Evolutionary conservation across 1,140 invertebrate genomes (phyloP).

Genomic region (Lucilia cuprina): DNA sequence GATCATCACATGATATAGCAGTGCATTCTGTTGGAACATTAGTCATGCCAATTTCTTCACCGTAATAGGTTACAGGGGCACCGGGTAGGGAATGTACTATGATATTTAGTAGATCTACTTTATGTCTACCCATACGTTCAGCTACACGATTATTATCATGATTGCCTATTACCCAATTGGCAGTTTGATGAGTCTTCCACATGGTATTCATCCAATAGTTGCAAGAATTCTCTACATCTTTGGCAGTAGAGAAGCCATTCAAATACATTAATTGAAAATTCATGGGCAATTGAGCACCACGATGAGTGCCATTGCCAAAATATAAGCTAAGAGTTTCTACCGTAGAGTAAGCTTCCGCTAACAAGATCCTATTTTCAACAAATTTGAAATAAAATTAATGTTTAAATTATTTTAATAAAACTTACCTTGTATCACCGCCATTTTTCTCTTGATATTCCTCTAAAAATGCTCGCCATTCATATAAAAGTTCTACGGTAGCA

Average conservation of each 20-base stretch:
- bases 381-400: too few species aligned
- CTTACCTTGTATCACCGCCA: slow-evolving; percentile 49
- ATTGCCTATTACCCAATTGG: slow-evolving; percentile 69
- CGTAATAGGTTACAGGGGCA: slow-evolving; percentile 78
- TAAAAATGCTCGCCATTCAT: slow-evolving; percentile 65
- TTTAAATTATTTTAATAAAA: too few species aligned
- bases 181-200: slow-evolving; percentile 60
- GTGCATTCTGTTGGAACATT: slow-evolving; percentile 67
- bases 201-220: slow-evolving; percentile 64
- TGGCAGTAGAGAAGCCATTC: slow-evolving; percentile 56
- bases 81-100: slow-evolving; percentile 75
- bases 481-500: slow-evolving; percentile 65
- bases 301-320: slow-evolving; percentile 64
- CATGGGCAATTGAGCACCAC: slow-evolving; percentile 69
- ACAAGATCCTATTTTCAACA: slow-evolving; percentile 67
- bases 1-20: slow-evolving; percentile 60
- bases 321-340: slow-evolving; percentile 65
- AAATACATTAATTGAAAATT: slow-evolving; percentile 67
- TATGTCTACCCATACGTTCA: slow-evolving; percentile 66
- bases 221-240: slow-evolving; percentile 60
- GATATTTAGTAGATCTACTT: slow-evolving; percentile 73
- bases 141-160: slow-evolving; percentile 71
- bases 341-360: slow-evolving; percentile 73
- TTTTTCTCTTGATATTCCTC: slow-evolving; percentile 62
- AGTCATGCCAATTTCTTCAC: slow-evolving; percentile 84